Evolutionary conservation across 1,140 invertebrate species (phyloP).

Genomic region (Trichonephila clavipes): DNA sequence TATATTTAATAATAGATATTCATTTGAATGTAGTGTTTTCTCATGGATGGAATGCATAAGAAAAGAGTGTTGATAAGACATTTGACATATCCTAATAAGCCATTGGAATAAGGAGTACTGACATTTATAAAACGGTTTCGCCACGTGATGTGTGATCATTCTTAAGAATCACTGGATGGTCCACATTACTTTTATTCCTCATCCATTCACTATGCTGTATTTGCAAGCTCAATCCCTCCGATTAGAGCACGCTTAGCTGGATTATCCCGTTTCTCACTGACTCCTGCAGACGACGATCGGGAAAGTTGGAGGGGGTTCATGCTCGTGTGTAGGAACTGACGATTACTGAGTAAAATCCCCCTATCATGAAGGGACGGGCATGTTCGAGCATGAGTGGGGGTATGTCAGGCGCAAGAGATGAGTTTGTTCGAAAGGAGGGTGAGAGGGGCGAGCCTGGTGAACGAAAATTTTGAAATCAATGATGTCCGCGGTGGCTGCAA

Average conservation of each 20-base stretch:
- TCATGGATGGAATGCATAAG: too few relatives aligned
- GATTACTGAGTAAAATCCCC: conserved; percentile 67
- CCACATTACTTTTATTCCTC: not conserved
- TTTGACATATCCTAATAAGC: too few relatives aligned
- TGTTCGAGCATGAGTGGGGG: conserved; percentile 54
- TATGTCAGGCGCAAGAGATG: conserved; percentile 55
- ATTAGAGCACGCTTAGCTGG: conserved; percentile 67
- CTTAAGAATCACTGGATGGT: not conserved
- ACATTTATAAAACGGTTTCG: not conserved
- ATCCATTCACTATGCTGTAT: not conserved
- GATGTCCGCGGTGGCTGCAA: conserved; percentile 67
- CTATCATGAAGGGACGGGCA: conserved; percentile 48
- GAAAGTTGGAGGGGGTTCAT: not conserved
- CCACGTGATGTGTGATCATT: not conserved
- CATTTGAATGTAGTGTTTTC: too few relatives aligned
- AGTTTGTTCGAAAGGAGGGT: conserved; percentile 46
- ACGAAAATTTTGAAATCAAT: conserved; percentile 72
- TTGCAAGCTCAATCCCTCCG: conserved; percentile 17
- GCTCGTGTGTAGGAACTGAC: conserved; percentile 10
- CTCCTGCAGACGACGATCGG: not conserved
- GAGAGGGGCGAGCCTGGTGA: not conserved
- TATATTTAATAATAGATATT: too few relatives aligned
- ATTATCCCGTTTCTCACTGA: conserved; percentile 55
- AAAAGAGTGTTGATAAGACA: too few relatives aligned
- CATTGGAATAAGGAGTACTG: not conserved